A percentile compares a stretch with the other conserved stretches of the same genome.
These are phyloP conservation scores for Diplodus puntazzo DNA, from an alignment of 2,797 vertebrate genomes.

Conservation along the genomic window DNA sequence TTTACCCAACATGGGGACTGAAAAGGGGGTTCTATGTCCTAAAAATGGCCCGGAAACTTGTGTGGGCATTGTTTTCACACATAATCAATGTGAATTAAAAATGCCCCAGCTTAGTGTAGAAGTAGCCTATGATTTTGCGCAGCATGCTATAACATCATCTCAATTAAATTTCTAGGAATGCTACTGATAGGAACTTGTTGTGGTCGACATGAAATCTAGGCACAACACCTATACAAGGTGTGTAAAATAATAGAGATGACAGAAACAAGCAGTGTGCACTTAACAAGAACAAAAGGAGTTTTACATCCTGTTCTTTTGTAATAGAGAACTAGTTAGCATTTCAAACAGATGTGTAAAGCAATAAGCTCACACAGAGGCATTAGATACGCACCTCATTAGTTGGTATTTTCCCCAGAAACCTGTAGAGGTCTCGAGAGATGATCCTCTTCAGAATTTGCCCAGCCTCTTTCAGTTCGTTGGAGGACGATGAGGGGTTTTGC, in stretches of 20 bases:
- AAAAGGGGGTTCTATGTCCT: too few relatives aligned
- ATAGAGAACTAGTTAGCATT: not conserved
- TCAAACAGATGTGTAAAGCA: not conserved
- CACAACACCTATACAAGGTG: not conserved
- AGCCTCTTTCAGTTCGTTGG: conserved; percentile 78
- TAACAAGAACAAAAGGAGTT: not conserved
- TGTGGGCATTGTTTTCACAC: too few relatives aligned
- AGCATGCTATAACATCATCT: not conserved
- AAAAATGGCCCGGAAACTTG: too few relatives aligned
- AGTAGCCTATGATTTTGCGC: not conserved
- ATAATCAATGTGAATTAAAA: too few relatives aligned
- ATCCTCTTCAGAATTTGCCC: conserved; percentile 85
- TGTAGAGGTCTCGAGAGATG: conserved; percentile 85
- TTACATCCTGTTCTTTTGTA: not conserved
- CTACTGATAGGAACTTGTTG: too few relatives aligned
- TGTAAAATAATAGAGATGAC: not conserved
- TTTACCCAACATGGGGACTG: too few relatives aligned
- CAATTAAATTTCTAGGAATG: not conserved
- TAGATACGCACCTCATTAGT: conserved; percentile 74
- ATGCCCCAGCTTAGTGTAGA: too few relatives aligned
- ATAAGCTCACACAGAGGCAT: not conserved
- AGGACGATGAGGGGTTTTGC: conserved; percentile 60
- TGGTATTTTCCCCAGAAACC: conserved; percentile 87
- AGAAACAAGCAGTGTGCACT: not conserved
- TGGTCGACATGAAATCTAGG: not conserved